A percentile compares a stretch with the other conserved stretches of the same genome.
These are phyloP conservation scores for Tetragnatha versicolor DNA, from an alignment of 1,140 invertebrate species.

Conservation along the genomic window DNA sequence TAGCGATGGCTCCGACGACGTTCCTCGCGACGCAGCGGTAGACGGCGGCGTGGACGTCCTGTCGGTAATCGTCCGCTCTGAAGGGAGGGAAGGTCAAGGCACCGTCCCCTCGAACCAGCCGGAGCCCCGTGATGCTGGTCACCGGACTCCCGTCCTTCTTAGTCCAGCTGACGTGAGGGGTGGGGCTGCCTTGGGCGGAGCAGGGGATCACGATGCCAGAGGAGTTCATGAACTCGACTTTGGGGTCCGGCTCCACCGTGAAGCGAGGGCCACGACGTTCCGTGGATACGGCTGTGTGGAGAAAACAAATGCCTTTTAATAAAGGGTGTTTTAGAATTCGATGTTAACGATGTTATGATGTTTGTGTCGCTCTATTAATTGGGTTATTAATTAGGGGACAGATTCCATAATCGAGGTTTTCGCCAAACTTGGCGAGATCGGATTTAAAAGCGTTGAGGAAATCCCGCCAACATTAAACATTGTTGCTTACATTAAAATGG, in stretches of 20 bases:
- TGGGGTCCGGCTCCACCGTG: constrained; percentile 53
- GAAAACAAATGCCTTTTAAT: too few relatives aligned
- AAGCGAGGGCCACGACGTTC: constrained; percentile 45
- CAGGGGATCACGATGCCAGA: constrained; percentile 57
- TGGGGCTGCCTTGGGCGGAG: constrained; percentile 53
- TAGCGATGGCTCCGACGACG: constrained; percentile 86
- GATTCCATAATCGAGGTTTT: too few relatives aligned
- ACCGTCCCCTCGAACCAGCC: constrained; percentile 56
- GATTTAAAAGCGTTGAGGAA: too few relatives aligned
- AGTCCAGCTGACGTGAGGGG: constrained; percentile 57
- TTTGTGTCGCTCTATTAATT: too few relatives aligned
- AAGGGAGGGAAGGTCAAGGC: constrained; percentile 86
- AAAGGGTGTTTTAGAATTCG: too few relatives aligned
- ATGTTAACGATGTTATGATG: too few relatives aligned
- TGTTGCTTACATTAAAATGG: too few relatives aligned
- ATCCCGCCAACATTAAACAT: too few relatives aligned
- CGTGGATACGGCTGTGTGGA: not conserved
- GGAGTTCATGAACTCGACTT: constrained; percentile 58
- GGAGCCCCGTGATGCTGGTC: constrained; percentile 54
- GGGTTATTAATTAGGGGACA: too few relatives aligned
- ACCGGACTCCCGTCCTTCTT: constrained; percentile 56
- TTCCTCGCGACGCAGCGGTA: constrained; percentile 91
- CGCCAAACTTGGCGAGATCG: too few relatives aligned
- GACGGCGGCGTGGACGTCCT: constrained; percentile 91
- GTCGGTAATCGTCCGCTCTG: constrained; percentile 87